These are phyloP conservation scores for Spodoptera littoralis DNA, from an alignment of 2,888 invertebrate species.

Conservation along the genomic window DNA sequence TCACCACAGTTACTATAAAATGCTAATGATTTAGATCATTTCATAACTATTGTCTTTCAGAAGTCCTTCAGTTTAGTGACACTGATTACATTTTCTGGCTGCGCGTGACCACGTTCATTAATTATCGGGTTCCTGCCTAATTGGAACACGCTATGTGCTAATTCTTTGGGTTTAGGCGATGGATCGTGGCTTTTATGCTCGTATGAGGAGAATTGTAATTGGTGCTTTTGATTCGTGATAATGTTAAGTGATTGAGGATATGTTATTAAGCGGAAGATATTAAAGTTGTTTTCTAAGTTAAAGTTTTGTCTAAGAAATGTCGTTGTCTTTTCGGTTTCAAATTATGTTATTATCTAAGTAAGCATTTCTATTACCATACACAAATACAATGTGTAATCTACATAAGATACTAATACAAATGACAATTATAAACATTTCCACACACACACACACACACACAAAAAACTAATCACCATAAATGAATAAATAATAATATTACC, in stretches of 20 bases:
- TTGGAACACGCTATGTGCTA: constrained; percentile 39
- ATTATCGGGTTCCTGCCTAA: constrained; percentile 32
- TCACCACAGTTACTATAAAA: too few species aligned
- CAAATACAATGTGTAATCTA: too few species aligned
- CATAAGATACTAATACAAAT: too few species aligned
- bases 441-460: background rate
- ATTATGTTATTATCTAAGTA: too few species aligned
- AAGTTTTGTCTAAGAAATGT: too few species aligned
- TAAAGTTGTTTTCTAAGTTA: too few species aligned
- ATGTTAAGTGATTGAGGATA: background rate
- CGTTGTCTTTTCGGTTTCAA: background rate
- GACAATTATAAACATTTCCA: too few species aligned
- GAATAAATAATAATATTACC: constrained; percentile 7
- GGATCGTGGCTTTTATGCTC: constrained; percentile 4
- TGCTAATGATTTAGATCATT: too few species aligned
- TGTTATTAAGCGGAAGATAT: too few species aligned
- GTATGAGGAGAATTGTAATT: background rate
- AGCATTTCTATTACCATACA: too few species aligned
- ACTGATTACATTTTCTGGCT: constrained; percentile 22
- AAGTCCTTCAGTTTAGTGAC: constrained; percentile 33
- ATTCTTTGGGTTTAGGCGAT: constrained; percentile 21
- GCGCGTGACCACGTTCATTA: constrained; percentile 30
- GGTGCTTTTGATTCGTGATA: background rate
- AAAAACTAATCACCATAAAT: background rate
- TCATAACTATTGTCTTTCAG: constrained; percentile 18